Evolutionary conservation across 2,888 invertebrate genomes (phyloP), one percentile per base, ranked within the genome.

Genomic region (Plebejus anna): DNA sequence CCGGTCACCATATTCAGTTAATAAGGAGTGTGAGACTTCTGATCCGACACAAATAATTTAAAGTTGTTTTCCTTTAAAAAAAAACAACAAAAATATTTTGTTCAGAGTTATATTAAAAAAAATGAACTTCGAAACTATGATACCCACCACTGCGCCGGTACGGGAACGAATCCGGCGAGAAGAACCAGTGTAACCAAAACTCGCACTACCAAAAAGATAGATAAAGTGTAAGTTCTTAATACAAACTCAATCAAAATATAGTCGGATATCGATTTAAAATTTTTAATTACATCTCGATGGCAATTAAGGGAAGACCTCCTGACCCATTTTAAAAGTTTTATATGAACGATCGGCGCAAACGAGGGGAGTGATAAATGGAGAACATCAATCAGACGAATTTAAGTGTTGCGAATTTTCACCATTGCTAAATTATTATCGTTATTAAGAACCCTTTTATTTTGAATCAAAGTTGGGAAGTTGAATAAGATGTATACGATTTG

Each of bases 251-350:
- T 78, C 76, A 76, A 75, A 80, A 78, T 79, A 70, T 61, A 59
- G 38, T 77, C 38, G 78, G 76, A 82, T 85, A 91, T 92, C 88
- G 91, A 91, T 90, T 86, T 82, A 81, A 80, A 83, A 86, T 87
- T 90, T 92, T 92, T 92, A 91, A 93, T 92, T 92, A 85, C 84
- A 85, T 85, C 83, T 84, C 88, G 84, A 84, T 83, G 86, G 90
- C 86, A 90, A 92, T 91, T 89, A 88, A 86, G 84, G 83, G 82
- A 85, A 86, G 88, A 90, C 91, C 91, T 88, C 89, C 90, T 94
- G 94, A 94, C 93, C 93, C 84, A 92, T 93, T 93, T 92, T 87
- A 93, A 92, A 92, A 92, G 90, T 93, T 92, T 88, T 87, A 89
- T 90, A 85, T 87, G 86, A 82, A 81, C 61, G 81, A 82, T 82